Conservation (phyloP, 2,888 invertebrate species). For the Eupithecia dodoneata region DNA sequence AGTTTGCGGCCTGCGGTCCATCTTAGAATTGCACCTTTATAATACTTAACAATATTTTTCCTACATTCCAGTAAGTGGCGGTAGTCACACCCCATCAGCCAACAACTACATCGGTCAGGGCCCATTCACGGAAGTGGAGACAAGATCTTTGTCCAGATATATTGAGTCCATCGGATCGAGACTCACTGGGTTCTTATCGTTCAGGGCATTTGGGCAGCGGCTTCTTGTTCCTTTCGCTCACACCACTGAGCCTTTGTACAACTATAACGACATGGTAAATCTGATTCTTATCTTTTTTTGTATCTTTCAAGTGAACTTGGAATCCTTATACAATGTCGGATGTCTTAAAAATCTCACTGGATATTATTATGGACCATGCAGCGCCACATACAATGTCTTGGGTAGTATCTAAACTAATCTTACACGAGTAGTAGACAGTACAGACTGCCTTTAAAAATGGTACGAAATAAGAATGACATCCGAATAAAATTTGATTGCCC, state of each 20-base stretch:
- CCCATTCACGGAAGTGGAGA: conserved; percentile 85
- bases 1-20: no score
- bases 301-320: no score
- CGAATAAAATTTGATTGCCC: no score
- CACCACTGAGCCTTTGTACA: conserved; percentile 65
- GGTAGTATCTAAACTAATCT: no score
- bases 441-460: no score
- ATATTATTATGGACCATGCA: no score
- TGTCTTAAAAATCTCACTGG: no score
- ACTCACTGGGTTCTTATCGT: conserved; percentile 83
- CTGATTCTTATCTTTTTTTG: background rate
- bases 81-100: conserved; percentile 68
- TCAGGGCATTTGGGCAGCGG: conserved; percentile 87
- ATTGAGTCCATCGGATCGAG: conserved; percentile 68
- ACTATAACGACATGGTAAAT: conserved; percentile 75
- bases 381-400: no score
- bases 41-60: background rate
- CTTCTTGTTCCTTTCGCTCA: conserved; percentile 85
- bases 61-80: conserved; percentile 72
- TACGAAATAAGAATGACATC: no score
- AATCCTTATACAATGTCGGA: no score
- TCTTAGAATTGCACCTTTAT: no score
- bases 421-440: no score
- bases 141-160: conserved; percentile 72
- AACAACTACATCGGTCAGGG: conserved; percentile 79